Evolutionary conservation across 2,888 invertebrate genomes (phyloP), one percentile per base, ranked within the genome.

Genomic region (Laothoe populi): DNA sequence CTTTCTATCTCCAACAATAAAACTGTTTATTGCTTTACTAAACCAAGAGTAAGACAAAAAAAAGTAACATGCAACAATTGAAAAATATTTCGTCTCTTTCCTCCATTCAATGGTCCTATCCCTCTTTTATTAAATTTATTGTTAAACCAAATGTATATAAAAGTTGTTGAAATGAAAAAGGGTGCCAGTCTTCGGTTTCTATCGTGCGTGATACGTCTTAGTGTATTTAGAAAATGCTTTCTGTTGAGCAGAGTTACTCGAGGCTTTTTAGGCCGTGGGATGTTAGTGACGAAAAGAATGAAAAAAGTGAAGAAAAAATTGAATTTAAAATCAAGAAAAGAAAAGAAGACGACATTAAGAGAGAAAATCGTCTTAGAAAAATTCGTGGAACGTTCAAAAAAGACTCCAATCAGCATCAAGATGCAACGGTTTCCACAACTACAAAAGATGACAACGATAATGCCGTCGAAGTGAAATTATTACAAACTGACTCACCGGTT

Each of bases 251-350:
- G 73, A 89, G 77, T 75, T 90, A 87, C 66, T 93, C 94, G 48
- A 91, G 94, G 73, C 85, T 95, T 21, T 95, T 95, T 74, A 92
- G 95, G 71, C 95, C 95, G 63, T 95, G 95, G 95, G 95, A 95
- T 80, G 87, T 87, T 66, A 90, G 88, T 87, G 89, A 85, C 58
- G 80, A 70, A 63, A 81, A 84, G 66, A 71, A 73, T 21, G 65
- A 72, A 68, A 72, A 64, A 48, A 66, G 76, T 76, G 76, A 75
- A 65, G 71, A 70, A 57, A 73, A 62, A 19, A 71, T 69, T 45
- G 78, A 82, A 24, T 64, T 66, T 0, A 81, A 77, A 64, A 63
- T 61, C 0, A 86, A 81, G 65, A 86, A 87, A 66, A 81, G 77
- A 53, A 83, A 74, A 66, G 62, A 73, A 5, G 79, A 85, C 21